phyloP scores from a whole-genome alignment of 2,797 vertebrate genomes.

The Fringilla coelebs region DNA sequence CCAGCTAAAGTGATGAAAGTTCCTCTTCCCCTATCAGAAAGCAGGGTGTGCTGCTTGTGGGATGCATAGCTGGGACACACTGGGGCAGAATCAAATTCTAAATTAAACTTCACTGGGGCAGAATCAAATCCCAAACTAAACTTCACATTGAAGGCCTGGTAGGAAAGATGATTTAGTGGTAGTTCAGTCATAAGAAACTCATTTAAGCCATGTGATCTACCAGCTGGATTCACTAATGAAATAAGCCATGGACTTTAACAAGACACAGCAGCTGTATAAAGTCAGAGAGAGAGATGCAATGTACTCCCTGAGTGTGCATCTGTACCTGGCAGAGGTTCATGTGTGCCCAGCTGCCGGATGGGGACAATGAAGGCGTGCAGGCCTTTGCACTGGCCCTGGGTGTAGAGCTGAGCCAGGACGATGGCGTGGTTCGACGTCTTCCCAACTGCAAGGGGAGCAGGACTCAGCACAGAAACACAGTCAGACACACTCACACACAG shows the following conservation, averaged over 20 bases:
- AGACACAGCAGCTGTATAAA: background rate
- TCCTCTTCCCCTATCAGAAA: background rate
- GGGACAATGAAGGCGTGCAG: slow-evolving; percentile 96
- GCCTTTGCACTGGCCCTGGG: slow-evolving; percentile 86
- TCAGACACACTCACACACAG: background rate
- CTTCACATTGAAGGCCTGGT: background rate
- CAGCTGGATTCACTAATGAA: background rate
- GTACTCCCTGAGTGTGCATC: background rate
- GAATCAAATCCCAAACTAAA: background rate
- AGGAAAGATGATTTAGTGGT: background rate
- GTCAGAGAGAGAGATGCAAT: background rate
- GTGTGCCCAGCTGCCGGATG: slow-evolving; percentile 87
- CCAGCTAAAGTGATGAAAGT: background rate
- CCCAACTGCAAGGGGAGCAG: slow-evolving; percentile 80
- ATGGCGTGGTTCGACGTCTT: slow-evolving; percentile 96
- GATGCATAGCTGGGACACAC: background rate
- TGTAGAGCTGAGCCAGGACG: slow-evolving; percentile 94
- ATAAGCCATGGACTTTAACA: background rate
- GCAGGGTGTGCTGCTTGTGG: background rate
- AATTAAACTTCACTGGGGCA: background rate
- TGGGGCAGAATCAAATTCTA: background rate
- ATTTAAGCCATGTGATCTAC: background rate
- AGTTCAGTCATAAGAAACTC: background rate
- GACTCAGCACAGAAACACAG: background rate
- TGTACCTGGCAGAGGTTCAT: slow-evolving; percentile 91